Conservation (phyloP, 2,888 invertebrate genomes). For the Mimumesa dahlbomi region DNA sequence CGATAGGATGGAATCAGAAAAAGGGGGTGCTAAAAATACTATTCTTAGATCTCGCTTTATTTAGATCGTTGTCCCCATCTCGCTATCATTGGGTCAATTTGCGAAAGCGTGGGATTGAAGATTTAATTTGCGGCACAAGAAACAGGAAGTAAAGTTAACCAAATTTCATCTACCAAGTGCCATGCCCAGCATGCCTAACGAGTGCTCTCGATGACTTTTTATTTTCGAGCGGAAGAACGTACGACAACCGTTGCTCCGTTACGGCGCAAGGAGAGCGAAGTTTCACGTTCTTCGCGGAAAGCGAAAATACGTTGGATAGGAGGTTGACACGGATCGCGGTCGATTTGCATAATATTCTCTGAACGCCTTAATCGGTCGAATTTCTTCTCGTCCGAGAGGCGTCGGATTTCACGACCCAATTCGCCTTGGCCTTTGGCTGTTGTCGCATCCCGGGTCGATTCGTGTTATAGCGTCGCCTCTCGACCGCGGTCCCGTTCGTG, state of each 20-base stretch:
- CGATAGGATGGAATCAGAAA: too few relatives aligned
- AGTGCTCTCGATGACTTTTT: too few relatives aligned
- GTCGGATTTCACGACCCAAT: slow-evolving; percentile 60
- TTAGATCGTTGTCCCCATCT: too few relatives aligned
- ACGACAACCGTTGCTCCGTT: too few relatives aligned
- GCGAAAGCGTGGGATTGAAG: neutral
- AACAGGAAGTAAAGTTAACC: neutral
- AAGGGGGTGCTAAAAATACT: too few relatives aligned
- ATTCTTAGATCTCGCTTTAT: too few relatives aligned
- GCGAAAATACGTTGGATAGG: neutral
- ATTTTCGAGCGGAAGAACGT: too few relatives aligned
- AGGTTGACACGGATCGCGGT: neutral
- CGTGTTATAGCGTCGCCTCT: slow-evolving; percentile 14
- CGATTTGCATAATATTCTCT: slow-evolving; percentile 54
- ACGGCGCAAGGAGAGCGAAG: too few relatives aligned
- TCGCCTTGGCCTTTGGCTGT: slow-evolving; percentile 71
- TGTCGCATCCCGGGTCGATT: slow-evolving; percentile 7
- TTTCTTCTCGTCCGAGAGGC: slow-evolving; percentile 21
- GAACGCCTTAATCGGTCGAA: slow-evolving; percentile 35
- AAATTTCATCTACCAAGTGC: too few relatives aligned
- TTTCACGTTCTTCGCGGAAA: neutral
- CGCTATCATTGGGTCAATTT: too few relatives aligned
- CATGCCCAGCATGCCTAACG: too few relatives aligned
- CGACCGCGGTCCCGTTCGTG: slow-evolving; percentile 33
- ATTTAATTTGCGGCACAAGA: neutral